Base-by-base conservation (phyloP, 2,113 vertebrate species). In the Empidonax alnorum region DNA sequence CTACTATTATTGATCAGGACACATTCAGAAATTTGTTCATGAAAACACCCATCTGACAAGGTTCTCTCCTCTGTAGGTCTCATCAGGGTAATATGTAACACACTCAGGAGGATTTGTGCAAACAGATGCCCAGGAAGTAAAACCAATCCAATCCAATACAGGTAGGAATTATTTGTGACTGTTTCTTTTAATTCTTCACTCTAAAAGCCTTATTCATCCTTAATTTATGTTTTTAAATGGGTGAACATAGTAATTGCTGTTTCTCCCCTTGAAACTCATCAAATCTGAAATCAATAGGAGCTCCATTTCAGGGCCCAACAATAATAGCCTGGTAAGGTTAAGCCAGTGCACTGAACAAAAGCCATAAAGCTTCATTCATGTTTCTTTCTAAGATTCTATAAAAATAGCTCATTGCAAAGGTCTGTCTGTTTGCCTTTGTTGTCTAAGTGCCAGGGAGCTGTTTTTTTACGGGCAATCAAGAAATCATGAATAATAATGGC, bases 181-280 rank as follows among this genome's bases (percentile, higher is more conserved):
- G 4, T 33, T 90, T 81, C 79, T 94, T 95, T 78, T 82, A 95
- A 95, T 93, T 89, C 47, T 39, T 72, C 90, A 47, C 53, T 95
- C 84, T 88, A 75, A 94, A 88, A 96, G 69, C 73, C 73, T 91
- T 90, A 96, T 95, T 94, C 59, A 78, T 41, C 73, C 87, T 93
- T 95, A 96, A 92, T 97, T 94, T 94, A 94, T 86, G 62, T 84
- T 96, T 94, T 94, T 87, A 94, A 95, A 95, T 87, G 81, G 76
- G 84, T 86, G 80, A 97, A 90, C 81, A 77, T 30, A 79, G 72
- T 94, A 94, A 95, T 80, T 95, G 94, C 73, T 90, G 89, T 78
- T 87, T 56, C 41, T 94, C 56, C 52, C 46, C 58, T 67, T 91
- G 93, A 95, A 97, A 94, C 90, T 52, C 44, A 91, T 94, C 84